Percentiles rank a stretch among this genome's conserved stretches.
Conservation (phyloP, 2,113 vertebrate genomes). For the Caranx melampygus region DNA sequence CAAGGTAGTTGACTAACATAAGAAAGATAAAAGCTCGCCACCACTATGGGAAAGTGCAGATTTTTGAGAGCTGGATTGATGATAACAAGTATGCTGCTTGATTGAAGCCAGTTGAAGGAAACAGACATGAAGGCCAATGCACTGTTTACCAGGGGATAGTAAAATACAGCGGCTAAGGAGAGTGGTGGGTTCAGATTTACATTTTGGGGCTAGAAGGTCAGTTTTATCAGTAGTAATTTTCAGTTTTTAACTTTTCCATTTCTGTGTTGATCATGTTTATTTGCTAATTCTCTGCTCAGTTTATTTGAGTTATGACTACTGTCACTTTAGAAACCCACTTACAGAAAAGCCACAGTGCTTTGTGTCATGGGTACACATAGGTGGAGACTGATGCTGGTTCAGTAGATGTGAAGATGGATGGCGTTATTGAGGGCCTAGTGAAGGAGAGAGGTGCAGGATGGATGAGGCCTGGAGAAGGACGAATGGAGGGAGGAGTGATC, state of each 20-base stretch:
- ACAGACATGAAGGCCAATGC: slow-evolving; percentile 39
- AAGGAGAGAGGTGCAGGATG: slow-evolving; percentile 63
- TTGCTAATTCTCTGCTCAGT: not conserved
- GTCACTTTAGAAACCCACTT: slow-evolving; percentile 26
- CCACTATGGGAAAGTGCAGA: slow-evolving; percentile 25
- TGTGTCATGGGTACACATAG: slow-evolving; percentile 57
- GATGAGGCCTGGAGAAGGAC: slow-evolving; percentile 64
- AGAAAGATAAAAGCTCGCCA: slow-evolving; percentile 17
- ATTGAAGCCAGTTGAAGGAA: slow-evolving; percentile 58
- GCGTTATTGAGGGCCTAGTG: slow-evolving; percentile 62
- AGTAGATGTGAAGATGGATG: slow-evolving; percentile 69
- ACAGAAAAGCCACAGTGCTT: slow-evolving; percentile 12
- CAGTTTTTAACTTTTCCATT: not conserved
- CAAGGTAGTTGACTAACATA: slow-evolving; percentile 6
- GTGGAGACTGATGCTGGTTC: slow-evolving; percentile 55
- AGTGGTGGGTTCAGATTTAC: not conserved
- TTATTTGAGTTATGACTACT: not conserved
- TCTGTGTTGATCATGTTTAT: not conserved
- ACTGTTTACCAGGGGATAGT: slow-evolving; percentile 37
- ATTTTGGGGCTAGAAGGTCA: slow-evolving; percentile 5
- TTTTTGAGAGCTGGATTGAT: slow-evolving; percentile 31
- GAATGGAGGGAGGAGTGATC: slow-evolving; percentile 66
- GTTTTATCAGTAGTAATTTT: not conserved
- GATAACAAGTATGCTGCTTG: slow-evolving; percentile 25
- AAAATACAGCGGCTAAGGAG: not conserved